phyloP scores from a whole-genome alignment of 2,113 vertebrate genomes.

The Myanophis thanlyinensis region DNA sequence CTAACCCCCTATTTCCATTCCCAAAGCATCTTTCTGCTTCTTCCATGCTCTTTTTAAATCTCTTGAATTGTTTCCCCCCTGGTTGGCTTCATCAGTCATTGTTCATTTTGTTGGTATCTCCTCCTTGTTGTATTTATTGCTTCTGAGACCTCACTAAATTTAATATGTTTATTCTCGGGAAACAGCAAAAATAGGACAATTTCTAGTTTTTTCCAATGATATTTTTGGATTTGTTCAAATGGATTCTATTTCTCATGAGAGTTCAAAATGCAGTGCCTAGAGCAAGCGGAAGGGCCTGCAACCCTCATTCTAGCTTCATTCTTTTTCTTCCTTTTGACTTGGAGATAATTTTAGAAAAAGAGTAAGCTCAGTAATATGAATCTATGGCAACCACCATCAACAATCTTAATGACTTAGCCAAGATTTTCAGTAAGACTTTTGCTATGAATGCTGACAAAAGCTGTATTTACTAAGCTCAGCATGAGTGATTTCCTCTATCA shows the following conservation, averaged over 20 bases:
- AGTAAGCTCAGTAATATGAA: not conserved
- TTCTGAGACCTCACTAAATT: not conserved
- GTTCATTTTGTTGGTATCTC: no score
- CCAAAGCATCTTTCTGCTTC: no score
- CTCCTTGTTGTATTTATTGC: no score
- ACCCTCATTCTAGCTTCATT: not conserved
- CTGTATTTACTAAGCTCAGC: not conserved
- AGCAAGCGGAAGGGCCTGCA: not conserved
- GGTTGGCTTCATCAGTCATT: no score
- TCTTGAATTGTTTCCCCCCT: no score
- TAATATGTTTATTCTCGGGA: not conserved
- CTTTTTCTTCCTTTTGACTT: not conserved
- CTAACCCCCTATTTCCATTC: no score
- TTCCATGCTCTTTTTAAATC: no score
- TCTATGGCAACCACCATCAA: conserved; percentile 8
- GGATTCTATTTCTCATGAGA: not conserved
- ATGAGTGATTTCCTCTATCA: not conserved
- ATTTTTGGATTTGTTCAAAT: conserved; percentile 2
- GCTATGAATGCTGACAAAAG: not conserved
- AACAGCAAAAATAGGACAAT: conserved; percentile 15
- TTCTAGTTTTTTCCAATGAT: not conserved
- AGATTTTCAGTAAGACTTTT: not conserved
- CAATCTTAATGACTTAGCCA: not conserved
- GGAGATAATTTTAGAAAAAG: conserved; percentile 4
- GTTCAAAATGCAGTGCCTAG: not conserved